A percentile compares a stretch with the other conserved stretches of the same genome.
These are phyloP conservation scores for Mus minutoides DNA, from an alignment of 2,797 vertebrate genomes.

Conservation along the genomic window DNA sequence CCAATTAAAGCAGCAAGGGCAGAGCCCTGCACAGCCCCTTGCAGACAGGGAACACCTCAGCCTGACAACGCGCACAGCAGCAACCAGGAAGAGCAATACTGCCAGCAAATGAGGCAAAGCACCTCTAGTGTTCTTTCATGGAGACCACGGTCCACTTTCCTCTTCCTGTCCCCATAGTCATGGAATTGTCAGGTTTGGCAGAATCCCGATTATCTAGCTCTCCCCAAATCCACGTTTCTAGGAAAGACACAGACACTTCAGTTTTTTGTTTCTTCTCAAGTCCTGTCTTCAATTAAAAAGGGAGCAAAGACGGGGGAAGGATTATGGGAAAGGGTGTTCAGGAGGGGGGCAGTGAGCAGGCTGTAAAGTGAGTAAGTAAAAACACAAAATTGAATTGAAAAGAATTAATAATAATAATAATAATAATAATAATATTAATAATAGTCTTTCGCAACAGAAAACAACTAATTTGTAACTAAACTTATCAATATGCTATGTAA, in stretches of 20 bases:
- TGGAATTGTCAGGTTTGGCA: neutral
- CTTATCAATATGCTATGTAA: neutral
- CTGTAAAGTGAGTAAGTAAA: neutral
- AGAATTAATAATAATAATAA: neutral
- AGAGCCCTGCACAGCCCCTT: neutral
- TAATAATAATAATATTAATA: neutral
- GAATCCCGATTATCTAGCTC: neutral
- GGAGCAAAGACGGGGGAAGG: neutral
- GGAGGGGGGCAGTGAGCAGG: neutral
- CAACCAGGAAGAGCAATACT: slow-evolving; percentile 35
- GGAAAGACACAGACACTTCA: neutral
- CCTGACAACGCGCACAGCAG: slow-evolving; percentile 37
- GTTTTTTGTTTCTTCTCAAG: neutral
- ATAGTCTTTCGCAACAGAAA: neutral
- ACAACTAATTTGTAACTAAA: neutral
- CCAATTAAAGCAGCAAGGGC: slow-evolving; percentile 68
- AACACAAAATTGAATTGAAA: neutral
- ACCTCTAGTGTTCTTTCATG: neutral
- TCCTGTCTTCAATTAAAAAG: slow-evolving; percentile 38
- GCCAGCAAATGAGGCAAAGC: neutral
- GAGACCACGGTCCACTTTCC: neutral
- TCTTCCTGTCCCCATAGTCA: neutral
- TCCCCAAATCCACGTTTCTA: neutral
- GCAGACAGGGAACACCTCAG: slow-evolving; percentile 28
- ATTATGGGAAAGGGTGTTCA: neutral